Evolutionary conservation across 2,113 vertebrate species (phyloP), one percentile per base, ranked within the genome.

Genomic region (Arothron firmamentum): DNA sequence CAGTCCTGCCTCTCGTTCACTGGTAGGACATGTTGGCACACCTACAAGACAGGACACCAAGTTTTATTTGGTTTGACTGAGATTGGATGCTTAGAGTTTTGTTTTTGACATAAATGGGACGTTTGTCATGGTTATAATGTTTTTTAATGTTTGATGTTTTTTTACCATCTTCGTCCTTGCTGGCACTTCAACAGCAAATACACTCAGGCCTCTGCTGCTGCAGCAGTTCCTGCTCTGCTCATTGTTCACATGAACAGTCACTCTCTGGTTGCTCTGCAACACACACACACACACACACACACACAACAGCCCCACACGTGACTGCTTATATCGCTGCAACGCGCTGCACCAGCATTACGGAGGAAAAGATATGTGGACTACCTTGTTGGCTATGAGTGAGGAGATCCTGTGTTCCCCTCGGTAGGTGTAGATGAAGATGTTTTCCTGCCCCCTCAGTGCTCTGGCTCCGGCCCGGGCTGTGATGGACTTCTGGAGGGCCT

Each of bases 131-230:
- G 25, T 28, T 5, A 7, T 28, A 28, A 7, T 28, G 25, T 28
- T 2, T 28, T 28, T 17, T 58, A 0, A n/a, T n/a, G n/a, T n/a
- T n/a, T 47, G n/a, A 69, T 8, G 23, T 23, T 2, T 5, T 16
- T 53, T 52, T 88, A 97, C 96, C 93, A 91, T 93, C 72, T 88
- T 91, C 59, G 93, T 92, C 66, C 90, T 92, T 31, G 92, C 89
- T 55, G 94, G 92, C 69, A 98, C 92, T 89, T 98, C 95, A 7
- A 98, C 90, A 47, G 95, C 95, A 87, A 97, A 98, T 72, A 93
- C 76, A 13, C 21, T 83, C 70, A 97, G 86, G 38, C 94, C 93
- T 76, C 95, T 87, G 31, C 82, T 97, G 87, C 87, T 97, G 1
- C 92, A 46, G 71, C 93, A 96, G 85, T 97, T 98, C 84, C 85